Percentiles rank a stretch among this genome's conserved stretches.
phyloP scores from a whole-genome alignment of 2,113 vertebrate genomes.

The Micromys minutus region DNA sequence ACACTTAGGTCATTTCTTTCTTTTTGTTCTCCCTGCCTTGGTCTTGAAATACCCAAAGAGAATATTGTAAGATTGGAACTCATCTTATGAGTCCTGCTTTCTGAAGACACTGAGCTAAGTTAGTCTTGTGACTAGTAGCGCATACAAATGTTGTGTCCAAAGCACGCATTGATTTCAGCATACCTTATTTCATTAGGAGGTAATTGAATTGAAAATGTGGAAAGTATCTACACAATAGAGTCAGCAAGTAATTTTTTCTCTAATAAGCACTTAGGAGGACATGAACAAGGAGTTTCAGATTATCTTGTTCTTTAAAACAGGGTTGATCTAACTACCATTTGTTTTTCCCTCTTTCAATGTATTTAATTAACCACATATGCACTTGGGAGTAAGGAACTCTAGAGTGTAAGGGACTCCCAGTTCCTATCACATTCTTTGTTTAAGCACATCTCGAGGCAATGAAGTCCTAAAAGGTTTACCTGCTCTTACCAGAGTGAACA shows the following conservation, averaged over 20 bases:
- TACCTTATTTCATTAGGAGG: conserved; percentile 25
- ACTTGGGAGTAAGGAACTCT: background rate
- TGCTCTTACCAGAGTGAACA: conserved; percentile 26
- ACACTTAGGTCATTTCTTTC: background rate
- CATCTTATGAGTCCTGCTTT: background rate
- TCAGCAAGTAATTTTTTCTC: conserved; percentile 21
- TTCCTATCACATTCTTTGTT: conserved; percentile 6
- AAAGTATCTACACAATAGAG: background rate
- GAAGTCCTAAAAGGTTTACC: conserved; percentile 1
- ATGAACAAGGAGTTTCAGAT: background rate
- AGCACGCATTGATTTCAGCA: background rate
- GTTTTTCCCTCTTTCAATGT: conserved; percentile 17
- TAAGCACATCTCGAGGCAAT: background rate
- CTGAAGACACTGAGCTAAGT: conserved; percentile 5
- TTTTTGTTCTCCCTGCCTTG: background rate
- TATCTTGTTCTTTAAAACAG: conserved; percentile 47
- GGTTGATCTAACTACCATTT: conserved; percentile 40
- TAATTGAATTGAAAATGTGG: conserved; percentile 21
- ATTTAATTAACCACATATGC: conserved; percentile 28
- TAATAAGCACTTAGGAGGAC: conserved; percentile 25
- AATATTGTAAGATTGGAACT: background rate
- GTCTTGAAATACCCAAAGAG: background rate
- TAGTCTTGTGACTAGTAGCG: background rate
- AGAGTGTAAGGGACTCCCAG: background rate
- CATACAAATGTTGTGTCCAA: background rate